A percentile compares a stretch with the other conserved stretches of the same genome.
Evolutionary conservation across 2,797 vertebrate genomes (phyloP).

Genomic region (Erpetoichthys calabaricus): DNA sequence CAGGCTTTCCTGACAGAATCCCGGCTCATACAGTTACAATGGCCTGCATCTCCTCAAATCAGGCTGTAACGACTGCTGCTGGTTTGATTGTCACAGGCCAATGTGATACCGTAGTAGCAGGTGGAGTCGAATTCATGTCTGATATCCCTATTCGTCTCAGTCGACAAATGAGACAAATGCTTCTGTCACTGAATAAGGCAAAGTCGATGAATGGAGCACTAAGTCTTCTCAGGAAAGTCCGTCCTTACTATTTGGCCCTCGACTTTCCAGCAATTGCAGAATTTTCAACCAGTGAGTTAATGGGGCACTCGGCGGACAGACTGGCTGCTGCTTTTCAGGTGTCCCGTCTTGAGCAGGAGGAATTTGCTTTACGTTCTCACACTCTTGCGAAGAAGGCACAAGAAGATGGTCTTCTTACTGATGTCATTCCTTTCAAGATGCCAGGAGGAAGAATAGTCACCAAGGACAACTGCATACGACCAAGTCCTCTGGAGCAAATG

Average conservation of each 20-base stretch:
- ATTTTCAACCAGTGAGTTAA: slow-evolving; percentile 85
- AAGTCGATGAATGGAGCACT: slow-evolving; percentile 75
- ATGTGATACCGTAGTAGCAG: slow-evolving; percentile 71
- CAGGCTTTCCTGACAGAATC: slow-evolving; percentile 85
- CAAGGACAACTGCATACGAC: no score
- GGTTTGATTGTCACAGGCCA: slow-evolving; percentile 80
- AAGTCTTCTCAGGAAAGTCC: slow-evolving; percentile 66
- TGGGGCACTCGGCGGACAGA: slow-evolving; percentile 90
- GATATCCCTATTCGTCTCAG: slow-evolving; percentile 92
- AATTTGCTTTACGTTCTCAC: slow-evolving; percentile 81
- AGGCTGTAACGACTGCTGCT: slow-evolving; percentile 81
- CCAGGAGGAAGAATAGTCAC: slow-evolving; percentile 50
- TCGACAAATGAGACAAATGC: slow-evolving; percentile 88
- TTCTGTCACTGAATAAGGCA: slow-evolving; percentile 79
- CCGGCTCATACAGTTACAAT: slow-evolving; percentile 92
- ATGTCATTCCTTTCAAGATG: slow-evolving; percentile 77
- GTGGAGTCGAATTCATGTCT: slow-evolving; percentile 88
- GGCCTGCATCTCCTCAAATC: slow-evolving; percentile 96
- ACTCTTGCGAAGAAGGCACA: slow-evolving; percentile 76
- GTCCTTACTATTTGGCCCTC: slow-evolving; percentile 68
- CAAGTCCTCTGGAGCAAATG: no score
- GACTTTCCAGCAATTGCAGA: slow-evolving; percentile 88
- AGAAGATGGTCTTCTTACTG: slow-evolving; percentile 63
- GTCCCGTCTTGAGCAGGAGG: slow-evolving; percentile 76
- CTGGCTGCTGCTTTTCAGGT: slow-evolving; percentile 79